Base-by-base conservation (phyloP, 2,888 invertebrate genomes). In the Sclerodermus sp. region DNA sequence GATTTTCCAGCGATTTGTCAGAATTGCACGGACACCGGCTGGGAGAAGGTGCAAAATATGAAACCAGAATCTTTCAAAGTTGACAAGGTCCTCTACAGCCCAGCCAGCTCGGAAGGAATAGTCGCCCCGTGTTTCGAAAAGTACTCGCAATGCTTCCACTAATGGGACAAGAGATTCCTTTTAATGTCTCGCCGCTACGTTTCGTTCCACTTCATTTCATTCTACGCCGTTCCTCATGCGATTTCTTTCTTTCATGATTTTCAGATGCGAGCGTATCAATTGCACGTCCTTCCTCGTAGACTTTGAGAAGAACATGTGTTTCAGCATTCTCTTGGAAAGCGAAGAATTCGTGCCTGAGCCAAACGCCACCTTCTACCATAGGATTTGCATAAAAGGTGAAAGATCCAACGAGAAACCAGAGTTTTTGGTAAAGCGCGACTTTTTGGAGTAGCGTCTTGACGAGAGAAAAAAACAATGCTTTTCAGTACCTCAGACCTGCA, bases 321-420 rank as follows among this genome's bases (percentile, higher is more conserved):
- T 67, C 51, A 64, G 60, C 45, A 62, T 75, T 2, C 47, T 57
- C 45, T 47, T 61, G 12, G 66, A 68, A n/a, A 69, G 73, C 34
- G 62, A 71, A 8, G 73, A 78, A 32, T 70, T 74, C 15, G 66
- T 74, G 14, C 74, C 81, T 2, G 85, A 87, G 63, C 82, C 82
- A 39, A 83, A 84, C 60, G 81, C 81, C 3, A 85, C 83, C 4
- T 88, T 85, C 79, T 89, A 86, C 67, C 83, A 83, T 60, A 86
- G 86, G 77, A 82, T 83, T 42, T 89, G 88, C 67, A 70, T 86
- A 55, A 78, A 81, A 75, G 81, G 85, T 85, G 74, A 71, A 77
- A 46, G 29, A n/a, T n/a, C n/a, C n/a, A 45, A 36, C 3, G 23
- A 23, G 4, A 23, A 23, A 23, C 3, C 4, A 8, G 23, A 23